Percentiles rank a stretch among this genome's conserved stretches.
Evolutionary conservation across 2,797 vertebrate genomes (phyloP).

Genomic region (Ctenopoma multispine): DNA sequence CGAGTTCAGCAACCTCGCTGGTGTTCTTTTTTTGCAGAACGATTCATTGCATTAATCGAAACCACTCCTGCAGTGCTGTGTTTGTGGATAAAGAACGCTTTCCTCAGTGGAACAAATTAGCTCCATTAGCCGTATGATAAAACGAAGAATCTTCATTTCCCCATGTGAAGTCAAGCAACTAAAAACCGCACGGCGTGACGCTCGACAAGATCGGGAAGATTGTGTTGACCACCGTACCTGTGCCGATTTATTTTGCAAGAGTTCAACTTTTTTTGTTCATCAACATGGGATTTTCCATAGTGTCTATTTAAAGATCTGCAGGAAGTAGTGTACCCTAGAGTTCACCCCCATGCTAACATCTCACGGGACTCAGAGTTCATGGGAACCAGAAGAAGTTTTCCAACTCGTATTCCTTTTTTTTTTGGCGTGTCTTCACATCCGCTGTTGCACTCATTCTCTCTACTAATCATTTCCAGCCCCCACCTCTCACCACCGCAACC

Average conservation of each 20-base stretch:
- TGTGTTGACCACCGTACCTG: slow-evolving; percentile 47
- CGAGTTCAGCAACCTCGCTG: slow-evolving; percentile 57
- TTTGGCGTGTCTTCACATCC: slow-evolving; percentile 57
- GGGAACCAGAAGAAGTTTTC: slow-evolving; percentile 70
- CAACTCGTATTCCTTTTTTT: slow-evolving; percentile 30
- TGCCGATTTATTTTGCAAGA: slow-evolving; percentile 39
- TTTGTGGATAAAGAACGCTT: slow-evolving; percentile 74
- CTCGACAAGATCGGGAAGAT: slow-evolving; percentile 27
- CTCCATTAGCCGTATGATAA: slow-evolving; percentile 74
- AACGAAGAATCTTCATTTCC: slow-evolving; percentile 67
- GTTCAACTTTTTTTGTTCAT: slow-evolving; percentile 15
- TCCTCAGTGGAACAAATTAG: slow-evolving; percentile 80
- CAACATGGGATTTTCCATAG: slow-evolving; percentile 66
- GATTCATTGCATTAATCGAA: slow-evolving; percentile 69
- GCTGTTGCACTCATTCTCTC: slow-evolving; percentile 24
- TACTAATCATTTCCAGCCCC: slow-evolving; percentile 47
- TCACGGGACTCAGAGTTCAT: slow-evolving; percentile 74
- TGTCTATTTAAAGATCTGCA: slow-evolving; percentile 72
- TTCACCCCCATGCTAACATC: slow-evolving; percentile 59
- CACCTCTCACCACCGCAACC: background rate
- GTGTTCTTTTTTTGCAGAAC: slow-evolving; percentile 67
- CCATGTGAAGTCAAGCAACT: slow-evolving; percentile 60
- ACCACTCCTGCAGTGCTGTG: slow-evolving; percentile 63
- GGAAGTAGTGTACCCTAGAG: slow-evolving; percentile 64
- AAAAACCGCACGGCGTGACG: slow-evolving; percentile 49